Evolutionary conservation across 2,888 invertebrate species (phyloP).

Genomic region (Drosophila picticornis): DNA sequence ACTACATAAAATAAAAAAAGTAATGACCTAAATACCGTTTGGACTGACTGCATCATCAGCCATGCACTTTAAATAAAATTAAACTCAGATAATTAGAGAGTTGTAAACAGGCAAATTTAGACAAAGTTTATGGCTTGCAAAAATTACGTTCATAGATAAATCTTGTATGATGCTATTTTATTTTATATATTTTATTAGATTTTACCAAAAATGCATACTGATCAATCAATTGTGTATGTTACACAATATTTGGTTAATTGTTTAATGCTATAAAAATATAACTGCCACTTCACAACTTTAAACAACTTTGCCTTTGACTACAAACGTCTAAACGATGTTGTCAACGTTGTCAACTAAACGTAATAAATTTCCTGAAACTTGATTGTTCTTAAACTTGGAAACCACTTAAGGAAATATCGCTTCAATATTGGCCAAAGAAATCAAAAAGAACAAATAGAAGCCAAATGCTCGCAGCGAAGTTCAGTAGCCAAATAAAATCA

Average conservation of each 20-base stretch:
- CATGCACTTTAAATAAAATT: not conserved
- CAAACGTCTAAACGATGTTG: not conserved
- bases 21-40: not conserved
- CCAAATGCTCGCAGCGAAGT: slow-evolving; percentile 26
- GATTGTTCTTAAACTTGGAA: slow-evolving; percentile 15
- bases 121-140: not conserved
- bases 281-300: too few species aligned
- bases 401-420: slow-evolving; percentile 33
- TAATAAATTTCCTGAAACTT: not conserved
- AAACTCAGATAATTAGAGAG: not conserved
- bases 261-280: too few species aligned
- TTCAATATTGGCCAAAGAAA: slow-evolving; percentile 59
- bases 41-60: not conserved
- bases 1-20: not conserved
- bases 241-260: too few species aligned
- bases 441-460: slow-evolving; percentile 59
- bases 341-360: not conserved
- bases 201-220: not conserved
- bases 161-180: not conserved
- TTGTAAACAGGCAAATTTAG: not conserved
- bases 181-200: too few species aligned
- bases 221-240: too few species aligned
- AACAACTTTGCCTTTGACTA: too few species aligned
- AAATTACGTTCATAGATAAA: not conserved
- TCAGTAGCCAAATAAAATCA: slow-evolving; percentile 79